Percentiles rank a stretch among this genome's conserved stretches.
These are phyloP conservation scores for Scaptomyza graminum DNA, from an alignment of 1,140 invertebrate species.

Conservation along the genomic window DNA sequence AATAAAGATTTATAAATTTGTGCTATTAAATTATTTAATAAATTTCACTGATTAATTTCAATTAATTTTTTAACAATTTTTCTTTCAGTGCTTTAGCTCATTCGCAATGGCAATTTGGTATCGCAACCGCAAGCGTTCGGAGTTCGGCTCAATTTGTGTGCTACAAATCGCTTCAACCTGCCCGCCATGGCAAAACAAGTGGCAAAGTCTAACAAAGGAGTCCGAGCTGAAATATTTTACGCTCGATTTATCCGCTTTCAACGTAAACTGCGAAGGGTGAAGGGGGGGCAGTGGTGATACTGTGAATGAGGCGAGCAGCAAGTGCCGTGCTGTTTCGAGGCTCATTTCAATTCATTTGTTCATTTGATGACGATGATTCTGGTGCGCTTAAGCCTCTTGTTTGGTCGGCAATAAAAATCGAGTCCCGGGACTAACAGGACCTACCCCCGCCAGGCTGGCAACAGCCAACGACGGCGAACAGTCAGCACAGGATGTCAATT, in stretches of 20 bases:
- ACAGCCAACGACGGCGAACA: no score
- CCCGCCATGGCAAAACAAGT: slow-evolving; percentile 43
- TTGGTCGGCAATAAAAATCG: slow-evolving; percentile 82
- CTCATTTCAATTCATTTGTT: slow-evolving; percentile 82
- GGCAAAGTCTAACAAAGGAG: slow-evolving; percentile 54
- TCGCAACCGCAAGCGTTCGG: slow-evolving; percentile 23
- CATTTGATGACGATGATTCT: slow-evolving; percentile 76
- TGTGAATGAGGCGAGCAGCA: slow-evolving; percentile 49
- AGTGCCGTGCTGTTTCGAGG: slow-evolving; percentile 68
- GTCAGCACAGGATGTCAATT: slow-evolving; percentile 72
- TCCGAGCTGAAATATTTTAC: slow-evolving; percentile 77
- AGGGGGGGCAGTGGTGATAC: not conserved
- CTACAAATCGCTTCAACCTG: slow-evolving; percentile 65
- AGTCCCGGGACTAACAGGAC: slow-evolving; percentile 22
- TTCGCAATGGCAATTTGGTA: slow-evolving; percentile 26
- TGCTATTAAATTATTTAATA: no score
- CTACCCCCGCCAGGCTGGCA: slow-evolving; percentile 8
- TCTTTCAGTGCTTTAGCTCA: slow-evolving; percentile 18
- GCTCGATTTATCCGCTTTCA: slow-evolving; percentile 74
- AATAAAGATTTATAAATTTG: no score
- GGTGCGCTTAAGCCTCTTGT: slow-evolving; percentile 78
- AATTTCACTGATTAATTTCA: no score
- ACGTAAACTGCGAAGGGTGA: not conserved
- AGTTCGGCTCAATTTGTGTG: slow-evolving; percentile 14
- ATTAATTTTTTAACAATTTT: not conserved